Evolutionary conservation across 1,140 invertebrate species (phyloP).

Genomic region (Papilio polytes): DNA sequence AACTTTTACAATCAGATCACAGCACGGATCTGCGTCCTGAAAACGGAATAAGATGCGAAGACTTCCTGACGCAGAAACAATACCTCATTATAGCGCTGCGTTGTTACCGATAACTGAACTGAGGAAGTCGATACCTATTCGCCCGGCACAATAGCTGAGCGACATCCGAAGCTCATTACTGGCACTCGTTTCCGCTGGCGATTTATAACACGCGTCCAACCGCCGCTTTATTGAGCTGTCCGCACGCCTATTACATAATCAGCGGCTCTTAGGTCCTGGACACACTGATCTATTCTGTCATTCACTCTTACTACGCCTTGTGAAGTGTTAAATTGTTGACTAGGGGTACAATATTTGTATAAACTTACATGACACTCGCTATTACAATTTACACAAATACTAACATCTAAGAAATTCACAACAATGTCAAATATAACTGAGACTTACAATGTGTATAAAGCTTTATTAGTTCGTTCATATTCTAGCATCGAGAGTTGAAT

Average conservation of each 20-base stretch:
- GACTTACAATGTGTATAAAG: neutral
- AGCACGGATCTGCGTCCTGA: slow-evolving; percentile 57
- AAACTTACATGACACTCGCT: neutral
- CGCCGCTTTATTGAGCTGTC: slow-evolving; percentile 57
- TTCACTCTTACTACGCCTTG: neutral
- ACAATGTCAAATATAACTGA: neutral
- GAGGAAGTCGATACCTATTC: slow-evolving; percentile 83
- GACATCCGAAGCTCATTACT: slow-evolving; percentile 83
- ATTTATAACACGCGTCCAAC: slow-evolving; percentile 71
- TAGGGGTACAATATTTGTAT: neutral
- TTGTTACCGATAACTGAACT: slow-evolving; percentile 72
- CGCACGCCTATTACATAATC: slow-evolving; percentile 40
- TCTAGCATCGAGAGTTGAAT: slow-evolving; percentile 28
- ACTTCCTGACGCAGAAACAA: slow-evolving; percentile 74
- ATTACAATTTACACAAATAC: neutral
- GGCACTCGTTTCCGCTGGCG: slow-evolving; percentile 76
- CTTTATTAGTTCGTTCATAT: slow-evolving; percentile 34
- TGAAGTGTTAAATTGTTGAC: neutral
- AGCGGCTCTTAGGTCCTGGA: slow-evolving; percentile 19
- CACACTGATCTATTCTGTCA: neutral
- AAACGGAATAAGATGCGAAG: slow-evolving; percentile 71
- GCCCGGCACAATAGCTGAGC: slow-evolving; percentile 81
- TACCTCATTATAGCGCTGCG: slow-evolving; percentile 73
- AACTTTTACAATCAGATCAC: slow-evolving; percentile 62
- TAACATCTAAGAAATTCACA: neutral